Evolutionary conservation across 2,888 invertebrate species (phyloP).

Genomic region (Eurytoma adleriae): DNA sequence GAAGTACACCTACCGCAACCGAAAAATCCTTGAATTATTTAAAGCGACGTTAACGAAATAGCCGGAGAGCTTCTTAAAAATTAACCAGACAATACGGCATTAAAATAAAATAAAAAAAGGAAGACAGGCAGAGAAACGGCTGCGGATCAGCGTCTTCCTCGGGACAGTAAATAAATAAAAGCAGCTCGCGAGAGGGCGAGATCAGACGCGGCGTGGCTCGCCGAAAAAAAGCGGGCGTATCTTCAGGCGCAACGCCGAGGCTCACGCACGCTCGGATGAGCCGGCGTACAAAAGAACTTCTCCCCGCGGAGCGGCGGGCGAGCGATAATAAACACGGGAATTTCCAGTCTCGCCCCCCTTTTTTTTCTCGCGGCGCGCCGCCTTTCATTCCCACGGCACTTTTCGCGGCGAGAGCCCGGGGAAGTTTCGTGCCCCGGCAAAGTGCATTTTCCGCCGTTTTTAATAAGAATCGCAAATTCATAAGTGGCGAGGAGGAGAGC

Average conservation of each 20-base stretch:
- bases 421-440: constrained; percentile 3
- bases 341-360: constrained; percentile 2
- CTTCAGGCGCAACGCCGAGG: neutral
- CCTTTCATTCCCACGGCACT: neutral
- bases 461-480: constrained; percentile 45
- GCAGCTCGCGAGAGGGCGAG: neutral
- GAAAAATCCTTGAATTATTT: neutral
- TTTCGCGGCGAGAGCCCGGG: neutral
- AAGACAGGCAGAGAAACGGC: neutral
- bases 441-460: constrained; percentile 39
- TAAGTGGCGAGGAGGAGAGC: constrained; percentile 8
- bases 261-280: neutral
- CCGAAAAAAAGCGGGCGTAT: neutral
- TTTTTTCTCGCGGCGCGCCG: too few relatives aligned
- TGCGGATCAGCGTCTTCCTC: neutral
- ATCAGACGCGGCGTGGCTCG: neutral
- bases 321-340: neutral
- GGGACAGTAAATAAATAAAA: neutral
- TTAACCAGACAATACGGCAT: neutral
- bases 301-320: neutral
- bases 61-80: neutral
- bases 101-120: neutral
- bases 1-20: neutral
- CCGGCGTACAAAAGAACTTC: neutral
- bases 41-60: neutral